phyloP scores from a whole-genome alignment of 1,140 invertebrate species.

The Hypothenemus hampei region DNA sequence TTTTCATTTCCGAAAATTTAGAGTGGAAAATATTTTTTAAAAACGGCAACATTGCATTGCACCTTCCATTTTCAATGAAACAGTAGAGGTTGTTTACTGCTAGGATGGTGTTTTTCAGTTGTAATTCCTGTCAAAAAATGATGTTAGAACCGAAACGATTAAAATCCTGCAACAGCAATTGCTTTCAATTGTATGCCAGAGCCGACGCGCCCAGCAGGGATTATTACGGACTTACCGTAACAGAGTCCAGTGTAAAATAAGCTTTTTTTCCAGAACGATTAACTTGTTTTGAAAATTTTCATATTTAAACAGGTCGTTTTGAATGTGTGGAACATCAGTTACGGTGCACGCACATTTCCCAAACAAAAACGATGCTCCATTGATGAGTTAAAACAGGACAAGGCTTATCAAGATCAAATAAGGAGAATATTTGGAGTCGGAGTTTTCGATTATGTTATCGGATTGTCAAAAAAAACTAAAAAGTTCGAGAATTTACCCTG shows the following conservation, averaged over 20 bases:
- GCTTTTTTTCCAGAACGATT: slow-evolving; percentile 1
- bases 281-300: neutral
- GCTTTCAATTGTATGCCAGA: slow-evolving; percentile 43
- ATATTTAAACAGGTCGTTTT: slow-evolving; percentile 46
- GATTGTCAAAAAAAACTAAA: slow-evolving; percentile 20
- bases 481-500: slow-evolving; percentile 31
- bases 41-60: too few species aligned
- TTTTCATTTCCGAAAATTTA: too few species aligned
- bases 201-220: slow-evolving; percentile 48
- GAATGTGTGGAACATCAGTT: slow-evolving; percentile 47
- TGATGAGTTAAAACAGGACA: slow-evolving; percentile 40
- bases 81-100: too few species aligned
- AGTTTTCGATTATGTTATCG: slow-evolving; percentile 28
- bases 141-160: neutral
- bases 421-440: slow-evolving; percentile 41
- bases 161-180: slow-evolving; percentile 7
- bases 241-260: slow-evolving; percentile 27
- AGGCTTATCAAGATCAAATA: slow-evolving; percentile 42
- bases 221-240: slow-evolving; percentile 44
- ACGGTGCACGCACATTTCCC: slow-evolving; percentile 45
- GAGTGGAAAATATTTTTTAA: too few species aligned
- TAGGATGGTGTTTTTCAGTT: too few species aligned
- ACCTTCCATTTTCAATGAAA: too few species aligned
- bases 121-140: too few species aligned
- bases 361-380: slow-evolving; percentile 33